A percentile compares a stretch with the other conserved stretches of the same genome.
phyloP scores from a whole-genome alignment of 30 jellyfish, hydroid and myxozoan genomes.

The Aurelia coerulea region DNA sequence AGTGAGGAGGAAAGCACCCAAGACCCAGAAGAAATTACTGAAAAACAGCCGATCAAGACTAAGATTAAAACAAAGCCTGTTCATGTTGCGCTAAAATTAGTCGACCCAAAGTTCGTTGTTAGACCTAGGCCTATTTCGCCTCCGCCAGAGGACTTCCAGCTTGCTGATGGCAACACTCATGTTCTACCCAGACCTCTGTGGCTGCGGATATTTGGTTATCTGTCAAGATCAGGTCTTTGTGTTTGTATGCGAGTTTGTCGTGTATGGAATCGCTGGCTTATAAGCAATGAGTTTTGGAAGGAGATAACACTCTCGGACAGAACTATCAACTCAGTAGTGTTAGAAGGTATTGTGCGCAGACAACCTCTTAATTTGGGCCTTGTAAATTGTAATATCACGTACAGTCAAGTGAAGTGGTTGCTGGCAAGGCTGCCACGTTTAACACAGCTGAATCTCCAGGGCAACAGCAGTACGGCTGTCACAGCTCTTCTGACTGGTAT shows the following conservation, averaged over 20 bases:
- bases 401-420: conserved; percentile 80
- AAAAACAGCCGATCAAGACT: conserved; percentile 19
- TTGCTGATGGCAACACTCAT: conserved; percentile 35
- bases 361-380: conserved; percentile 75
- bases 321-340: conserved; percentile 39
- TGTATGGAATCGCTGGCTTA: conserved; percentile 94
- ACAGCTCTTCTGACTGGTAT: conserved; percentile 66
- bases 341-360: conserved; percentile 88
- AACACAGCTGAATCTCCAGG: conserved; percentile 47
- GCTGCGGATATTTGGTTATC: conserved; percentile 70
- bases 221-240: conserved; percentile 59
- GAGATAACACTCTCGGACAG: conserved; percentile 41
- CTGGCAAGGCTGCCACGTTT: conserved; percentile 81
- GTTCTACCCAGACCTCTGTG: conserved; percentile 62
- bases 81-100: not conserved
- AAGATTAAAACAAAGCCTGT: conserved; percentile 32
- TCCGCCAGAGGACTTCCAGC: conserved; percentile 40
- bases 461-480: conserved; percentile 78
- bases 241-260: conserved; percentile 96
- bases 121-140: conserved; percentile 78
- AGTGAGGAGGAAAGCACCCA: conserved; percentile 37
- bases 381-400: conserved; percentile 68
- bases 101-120: conserved; percentile 52
- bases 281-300: conserved; percentile 67
- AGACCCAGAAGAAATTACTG: conserved; percentile 22